These are phyloP conservation scores for Orientallactaga sibirica DNA, from an alignment of 2,797 vertebrate species.

Conservation along the genomic window DNA sequence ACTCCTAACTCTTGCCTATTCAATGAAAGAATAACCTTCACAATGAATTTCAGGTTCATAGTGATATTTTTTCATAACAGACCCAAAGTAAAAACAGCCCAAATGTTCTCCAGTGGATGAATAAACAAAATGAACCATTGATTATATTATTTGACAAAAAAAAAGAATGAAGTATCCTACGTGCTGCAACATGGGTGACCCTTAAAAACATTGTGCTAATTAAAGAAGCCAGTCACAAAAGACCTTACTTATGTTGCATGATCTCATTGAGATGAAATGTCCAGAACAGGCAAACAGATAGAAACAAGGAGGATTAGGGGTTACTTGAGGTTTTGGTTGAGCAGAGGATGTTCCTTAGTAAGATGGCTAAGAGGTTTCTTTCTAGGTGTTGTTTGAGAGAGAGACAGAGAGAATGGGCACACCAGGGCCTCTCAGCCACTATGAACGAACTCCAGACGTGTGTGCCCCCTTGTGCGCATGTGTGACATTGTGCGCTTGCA, in stretches of 20 bases:
- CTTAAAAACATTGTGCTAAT: neutral
- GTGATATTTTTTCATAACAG: neutral
- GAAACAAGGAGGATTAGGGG: neutral
- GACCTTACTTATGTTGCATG: neutral
- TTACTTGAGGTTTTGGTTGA: neutral
- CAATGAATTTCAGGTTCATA: neutral
- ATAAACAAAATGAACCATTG: neutral
- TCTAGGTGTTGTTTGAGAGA: too few species aligned
- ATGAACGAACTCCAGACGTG: too few species aligned
- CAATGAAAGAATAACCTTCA: neutral
- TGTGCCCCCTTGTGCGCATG: too few species aligned
- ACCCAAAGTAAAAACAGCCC: neutral
- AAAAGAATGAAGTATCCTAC: neutral
- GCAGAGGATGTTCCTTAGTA: neutral
- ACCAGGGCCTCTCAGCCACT: too few species aligned
- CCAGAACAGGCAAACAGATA: neutral
- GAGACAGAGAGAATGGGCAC: too few species aligned
- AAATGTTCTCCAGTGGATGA: neutral
- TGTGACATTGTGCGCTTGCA: neutral
- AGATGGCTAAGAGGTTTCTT: neutral
- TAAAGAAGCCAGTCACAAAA: conserved; percentile 30
- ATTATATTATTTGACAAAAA: neutral
- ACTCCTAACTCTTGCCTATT: neutral
- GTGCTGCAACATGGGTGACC: neutral
- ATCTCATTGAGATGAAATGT: neutral